Conservation (phyloP, 2,113 vertebrate genomes). For the Puntigrus tetrazona region DNA sequence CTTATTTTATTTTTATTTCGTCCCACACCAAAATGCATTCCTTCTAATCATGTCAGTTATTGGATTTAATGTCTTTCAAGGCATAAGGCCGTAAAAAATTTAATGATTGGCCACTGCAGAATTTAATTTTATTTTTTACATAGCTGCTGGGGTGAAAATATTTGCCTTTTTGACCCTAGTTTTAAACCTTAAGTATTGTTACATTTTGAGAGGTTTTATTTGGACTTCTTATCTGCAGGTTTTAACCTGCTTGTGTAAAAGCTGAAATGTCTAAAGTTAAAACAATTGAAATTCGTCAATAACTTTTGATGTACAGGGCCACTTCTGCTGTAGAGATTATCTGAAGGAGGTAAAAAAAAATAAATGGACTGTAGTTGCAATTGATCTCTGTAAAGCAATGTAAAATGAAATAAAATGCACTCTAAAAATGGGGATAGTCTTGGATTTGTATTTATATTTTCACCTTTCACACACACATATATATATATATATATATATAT, state of each 20-base stretch:
- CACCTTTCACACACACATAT: neutral
- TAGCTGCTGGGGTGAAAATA: neutral
- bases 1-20: neutral
- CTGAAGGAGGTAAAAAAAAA: neutral
- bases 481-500: no score
- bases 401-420: neutral
- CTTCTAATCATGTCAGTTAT: neutral
- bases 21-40: neutral
- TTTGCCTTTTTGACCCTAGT: neutral
- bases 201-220: neutral
- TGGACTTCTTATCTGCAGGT: neutral
- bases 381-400: neutral
- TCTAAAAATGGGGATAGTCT: neutral
- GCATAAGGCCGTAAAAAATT: neutral
- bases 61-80: neutral
- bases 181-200: conserved; percentile 19
- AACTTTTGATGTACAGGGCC: neutral
- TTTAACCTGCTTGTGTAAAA: neutral
- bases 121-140: neutral
- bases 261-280: neutral
- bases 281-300: neutral
- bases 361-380: neutral
- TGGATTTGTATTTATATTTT: neutral
- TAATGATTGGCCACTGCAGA: neutral
- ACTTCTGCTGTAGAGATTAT: neutral